Evolutionary conservation across 30 jellyfish, hydroid and myxozoan species (phyloP), one percentile per base, ranked within the genome.

Genomic region (Catostylus mosaicus): DNA sequence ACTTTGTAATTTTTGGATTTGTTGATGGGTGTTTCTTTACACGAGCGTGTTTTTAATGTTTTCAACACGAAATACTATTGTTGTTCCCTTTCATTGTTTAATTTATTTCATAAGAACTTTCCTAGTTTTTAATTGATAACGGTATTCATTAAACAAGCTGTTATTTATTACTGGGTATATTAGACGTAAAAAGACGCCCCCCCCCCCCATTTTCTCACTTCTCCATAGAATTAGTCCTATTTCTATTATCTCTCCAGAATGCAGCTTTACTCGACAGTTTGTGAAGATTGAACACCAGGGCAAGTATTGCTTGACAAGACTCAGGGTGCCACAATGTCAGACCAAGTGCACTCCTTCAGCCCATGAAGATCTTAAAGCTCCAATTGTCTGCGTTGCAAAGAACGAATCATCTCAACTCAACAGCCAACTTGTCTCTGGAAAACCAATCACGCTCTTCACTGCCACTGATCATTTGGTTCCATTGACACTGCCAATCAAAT

Each of bases 311-410:
- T 35, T 79, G 82, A 79, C 90, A 30, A 45, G 47, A 30, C 9
- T 79, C 47, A 79, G 78, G 64, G 83, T 79, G 74, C 90, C 90
- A 10, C 90, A 63, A 0, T 79, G 90, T 51, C 68, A 60, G 74
- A 63, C n/a, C 48, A 46, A 27, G 43, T 79, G 90, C 75, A 40
- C 34, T 14, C 54, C 82, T 30, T 16, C 33, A 9, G 30, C 35
- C 8, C 3, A 34, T n/a, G 90, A 79, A 35, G 67, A 33, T n/a
- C 46, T 79, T 1, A 79, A 65, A 30, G 82, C 78, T 27, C 90
- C 90, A 47, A 46, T 65, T 46, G 64, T 70, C 24, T 79, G 90
- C 68, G 90, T 79, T 46, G 73, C 74, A 38, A 43, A 45, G 43
- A 63, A 64, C 24, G 90, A 79, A 43, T 38, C 73, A 18, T 30